Percentiles rank a stretch among this genome's conserved stretches.
These are phyloP conservation scores for Drepana arcuata DNA, from an alignment of 1,140 invertebrate genomes.

Conservation along the genomic window DNA sequence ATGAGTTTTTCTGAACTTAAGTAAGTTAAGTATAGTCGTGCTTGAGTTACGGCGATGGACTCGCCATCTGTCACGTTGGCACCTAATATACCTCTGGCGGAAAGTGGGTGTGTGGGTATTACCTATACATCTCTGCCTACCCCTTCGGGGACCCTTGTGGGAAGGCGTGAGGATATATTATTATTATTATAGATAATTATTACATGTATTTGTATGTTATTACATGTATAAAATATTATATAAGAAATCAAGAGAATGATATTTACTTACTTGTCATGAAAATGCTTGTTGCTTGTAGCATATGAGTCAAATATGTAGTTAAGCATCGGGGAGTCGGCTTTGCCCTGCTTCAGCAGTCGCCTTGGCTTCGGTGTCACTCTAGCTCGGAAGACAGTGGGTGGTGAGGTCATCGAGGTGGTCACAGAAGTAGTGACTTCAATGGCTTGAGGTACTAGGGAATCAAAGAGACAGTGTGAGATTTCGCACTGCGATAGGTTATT, in stretches of 20 bases:
- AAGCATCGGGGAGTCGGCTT: slow-evolving; percentile 79
- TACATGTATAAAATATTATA: not conserved
- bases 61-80: too few relatives aligned
- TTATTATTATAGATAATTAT: too few relatives aligned
- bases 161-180: too few relatives aligned
- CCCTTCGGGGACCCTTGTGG: too few relatives aligned
- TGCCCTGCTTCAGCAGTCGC: slow-evolving; percentile 50
- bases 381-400: slow-evolving; percentile 25
- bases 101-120: too few relatives aligned
- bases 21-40: too few relatives aligned
- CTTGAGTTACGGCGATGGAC: too few relatives aligned
- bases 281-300: slow-evolving; percentile 78
- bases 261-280: slow-evolving; percentile 73
- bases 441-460: slow-evolving; percentile 14
- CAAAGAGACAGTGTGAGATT: not conserved
- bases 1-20: too few relatives aligned
- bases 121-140: too few relatives aligned
- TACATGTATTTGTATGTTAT: not conserved
- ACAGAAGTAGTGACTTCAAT: slow-evolving; percentile 22
- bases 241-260: not conserved
- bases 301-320: slow-evolving; percentile 82
- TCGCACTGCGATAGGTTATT: too few relatives aligned
- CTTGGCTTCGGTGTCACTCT: slow-evolving; percentile 26
- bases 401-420: slow-evolving; percentile 18
- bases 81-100: too few relatives aligned